Base-by-base conservation (phyloP, 2,888 invertebrate genomes). In the Melanostoma mellinum region DNA sequence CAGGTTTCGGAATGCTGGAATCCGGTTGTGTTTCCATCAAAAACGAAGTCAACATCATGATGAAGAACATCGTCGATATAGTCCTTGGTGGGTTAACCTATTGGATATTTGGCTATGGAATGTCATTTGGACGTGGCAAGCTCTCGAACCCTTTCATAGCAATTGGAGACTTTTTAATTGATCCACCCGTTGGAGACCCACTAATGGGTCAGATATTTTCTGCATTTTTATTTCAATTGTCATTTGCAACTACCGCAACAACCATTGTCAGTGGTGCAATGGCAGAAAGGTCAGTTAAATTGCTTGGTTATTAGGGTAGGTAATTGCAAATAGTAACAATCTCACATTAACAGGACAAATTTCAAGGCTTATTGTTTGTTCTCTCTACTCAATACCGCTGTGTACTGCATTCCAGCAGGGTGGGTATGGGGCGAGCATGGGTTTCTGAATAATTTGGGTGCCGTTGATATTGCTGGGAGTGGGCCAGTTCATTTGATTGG, bases 41-140 rank as follows among this genome's bases (percentile, higher is more conserved):
- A 91, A 98, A 98, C 89, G 98, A 98, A 92, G 97, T 97, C 0
- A 98, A 98, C 89, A 98, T 99, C 75, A 98, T 98, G 98, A 97
- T 98, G 96, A 98, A 98, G 91, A 98, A 98, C 88, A 95, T 97
- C 0, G 96, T 97, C 0, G 98, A 98, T 87, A 97, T 98, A 63
- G 96, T 97, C 0, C 93, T 98, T 30, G 98, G 98, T 3, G 98
- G 95, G 6, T 91, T 91, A 38, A 97, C 97, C 0, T 98, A 98
- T 91, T 99, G 98, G 98, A 93, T 97, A 44, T 97, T 98, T 89
- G 98, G 98, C 0, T 98, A 96, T 90, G 98, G 97, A 0, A 93
- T 98, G 91, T 97, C 97, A 3, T 98, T 97, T 88, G 98, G 97
- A 0, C 93, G 94, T 30, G 94, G 94, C 0, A 90, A 93, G 0